phyloP scores from a whole-genome alignment of 2,888 invertebrate genomes.

The Lycia hirtaria region DNA sequence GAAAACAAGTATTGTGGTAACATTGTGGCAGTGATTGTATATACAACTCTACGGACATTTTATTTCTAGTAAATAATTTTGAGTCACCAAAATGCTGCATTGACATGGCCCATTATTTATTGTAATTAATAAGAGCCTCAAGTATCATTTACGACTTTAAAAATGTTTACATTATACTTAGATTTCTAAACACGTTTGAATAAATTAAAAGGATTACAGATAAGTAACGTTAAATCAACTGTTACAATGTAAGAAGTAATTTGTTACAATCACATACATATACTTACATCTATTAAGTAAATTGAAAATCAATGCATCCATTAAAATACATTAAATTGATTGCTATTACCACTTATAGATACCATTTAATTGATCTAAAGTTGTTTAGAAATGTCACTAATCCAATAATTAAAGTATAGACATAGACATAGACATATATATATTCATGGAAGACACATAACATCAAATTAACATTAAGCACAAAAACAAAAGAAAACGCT shows the following conservation, averaged over 20 bases:
- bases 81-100: too few relatives aligned
- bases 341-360: neutral
- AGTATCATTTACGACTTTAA: too few relatives aligned
- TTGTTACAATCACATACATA: conserved; percentile 3
- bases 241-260: conserved; percentile 7
- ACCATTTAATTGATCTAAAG: neutral
- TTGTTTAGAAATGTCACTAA: neutral
- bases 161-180: too few relatives aligned
- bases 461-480: too few relatives aligned
- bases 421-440: too few relatives aligned
- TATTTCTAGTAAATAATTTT: too few relatives aligned
- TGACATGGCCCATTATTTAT: too few relatives aligned
- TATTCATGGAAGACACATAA: too few relatives aligned
- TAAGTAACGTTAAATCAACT: neutral
- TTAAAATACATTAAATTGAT: neutral
- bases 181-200: too few relatives aligned
- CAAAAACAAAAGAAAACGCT: too few relatives aligned
- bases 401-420: neutral
- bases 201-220: neutral
- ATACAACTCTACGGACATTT: neutral
- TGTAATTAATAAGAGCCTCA: too few relatives aligned
- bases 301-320: neutral
- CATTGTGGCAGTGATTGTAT: conserved; percentile 22
- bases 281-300: neutral
- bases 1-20: conserved; percentile 17